Evolutionary conservation across 2,113 vertebrate genomes (phyloP).

Genomic region (Pithys albifrons): DNA sequence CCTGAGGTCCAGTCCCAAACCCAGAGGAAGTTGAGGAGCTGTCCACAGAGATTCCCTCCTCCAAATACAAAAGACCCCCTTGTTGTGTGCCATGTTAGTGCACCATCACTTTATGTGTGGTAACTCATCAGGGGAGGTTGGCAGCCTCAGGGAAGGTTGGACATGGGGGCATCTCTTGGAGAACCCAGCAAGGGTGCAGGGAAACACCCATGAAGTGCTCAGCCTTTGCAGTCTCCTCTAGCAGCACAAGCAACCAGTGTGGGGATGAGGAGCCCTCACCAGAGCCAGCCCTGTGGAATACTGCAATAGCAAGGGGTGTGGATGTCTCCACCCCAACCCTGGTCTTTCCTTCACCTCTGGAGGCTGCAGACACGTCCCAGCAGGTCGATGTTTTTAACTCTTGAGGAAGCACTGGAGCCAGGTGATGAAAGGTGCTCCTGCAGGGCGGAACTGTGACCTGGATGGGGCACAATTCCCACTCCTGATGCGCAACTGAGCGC

Average conservation of each 20-base stretch:
- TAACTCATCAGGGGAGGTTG: fast-evolving
- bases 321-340: background rate
- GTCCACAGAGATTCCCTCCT: background rate
- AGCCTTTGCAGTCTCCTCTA: background rate
- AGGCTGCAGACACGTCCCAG: background rate
- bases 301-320: background rate
- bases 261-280: fast-evolving
- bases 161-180: fast-evolving
- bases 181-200: background rate
- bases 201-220: background rate
- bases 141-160: background rate
- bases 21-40: background rate
- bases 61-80: background rate
- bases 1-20: background rate
- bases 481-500: background rate
- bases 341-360: slow-evolving; percentile 8
- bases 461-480: background rate
- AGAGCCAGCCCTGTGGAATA: background rate
- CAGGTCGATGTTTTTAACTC: background rate
- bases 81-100: too few relatives aligned
- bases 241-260: background rate
- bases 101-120: fast-evolving
- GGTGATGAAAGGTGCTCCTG: slow-evolving; percentile 32
- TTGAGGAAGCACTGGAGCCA: background rate
- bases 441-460: background rate